These are phyloP conservation scores for Symphodus melops DNA, from an alignment of 2,113 vertebrate genomes.

Conservation along the genomic window DNA sequence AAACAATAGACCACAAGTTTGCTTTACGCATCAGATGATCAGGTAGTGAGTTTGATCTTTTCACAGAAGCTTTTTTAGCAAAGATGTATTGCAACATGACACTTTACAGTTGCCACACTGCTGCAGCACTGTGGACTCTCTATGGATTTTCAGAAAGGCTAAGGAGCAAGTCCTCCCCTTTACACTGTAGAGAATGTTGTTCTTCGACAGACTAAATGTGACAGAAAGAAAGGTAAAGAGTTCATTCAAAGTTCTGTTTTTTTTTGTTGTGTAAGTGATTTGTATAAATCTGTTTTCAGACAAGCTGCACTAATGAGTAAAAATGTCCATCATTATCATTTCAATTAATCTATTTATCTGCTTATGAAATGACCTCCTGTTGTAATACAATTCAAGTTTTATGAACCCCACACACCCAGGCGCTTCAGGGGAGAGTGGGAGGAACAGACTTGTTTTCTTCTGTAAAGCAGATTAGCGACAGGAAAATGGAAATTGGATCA, in stretches of 20 bases:
- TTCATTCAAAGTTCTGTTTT: neutral
- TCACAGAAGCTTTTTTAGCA: no score
- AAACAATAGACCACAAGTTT: no score
- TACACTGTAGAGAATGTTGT: no score
- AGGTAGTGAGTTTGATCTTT: no score
- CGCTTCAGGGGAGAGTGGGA: constrained; percentile 43
- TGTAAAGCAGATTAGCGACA: constrained; percentile 56
- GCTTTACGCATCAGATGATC: no score
- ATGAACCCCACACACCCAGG: neutral
- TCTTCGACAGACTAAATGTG: neutral
- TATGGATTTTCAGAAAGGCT: no score
- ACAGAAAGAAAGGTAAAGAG: neutral
- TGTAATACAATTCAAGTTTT: constrained; percentile 2
- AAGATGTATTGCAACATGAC: no score
- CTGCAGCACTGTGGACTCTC: no score
- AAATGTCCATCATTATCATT: constrained; percentile 12
- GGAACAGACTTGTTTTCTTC: constrained; percentile 46
- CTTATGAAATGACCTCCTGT: constrained; percentile 37
- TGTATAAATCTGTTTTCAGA: neutral
- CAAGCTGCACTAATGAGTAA: neutral
- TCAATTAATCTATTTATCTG: constrained; percentile 38
- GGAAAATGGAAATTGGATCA: constrained; percentile 60
- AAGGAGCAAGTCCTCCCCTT: no score
- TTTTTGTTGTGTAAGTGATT: neutral
- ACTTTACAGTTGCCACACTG: no score